phyloP scores from a whole-genome alignment of 2,888 invertebrate genomes.

The Chelonus formosanus region DNA sequence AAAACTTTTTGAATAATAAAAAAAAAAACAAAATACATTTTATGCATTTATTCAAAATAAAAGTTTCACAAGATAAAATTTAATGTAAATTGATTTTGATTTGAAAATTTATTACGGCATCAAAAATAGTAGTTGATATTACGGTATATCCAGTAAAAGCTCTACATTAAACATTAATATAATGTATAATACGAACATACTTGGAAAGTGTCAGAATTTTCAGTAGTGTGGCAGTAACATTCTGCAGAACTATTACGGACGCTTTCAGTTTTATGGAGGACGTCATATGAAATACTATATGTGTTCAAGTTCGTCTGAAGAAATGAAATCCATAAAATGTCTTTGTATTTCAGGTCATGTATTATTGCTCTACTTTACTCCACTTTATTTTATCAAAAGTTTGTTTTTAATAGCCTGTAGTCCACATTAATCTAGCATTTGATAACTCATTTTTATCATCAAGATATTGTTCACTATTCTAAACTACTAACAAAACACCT shows the following conservation, averaged over 20 bases:
- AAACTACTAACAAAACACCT: too few relatives aligned
- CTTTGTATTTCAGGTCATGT: slow-evolving; percentile 45
- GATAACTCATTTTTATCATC: too few relatives aligned
- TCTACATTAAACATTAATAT: slow-evolving; percentile 5
- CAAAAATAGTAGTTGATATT: slow-evolving; percentile 12
- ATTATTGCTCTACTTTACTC: slow-evolving; percentile 40
- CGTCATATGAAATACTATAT: slow-evolving; percentile 3
- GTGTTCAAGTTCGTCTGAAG: slow-evolving; percentile 12
- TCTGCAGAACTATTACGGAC: background rate
- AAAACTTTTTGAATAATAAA: too few relatives aligned
- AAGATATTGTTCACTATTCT: too few relatives aligned
- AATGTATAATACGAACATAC: slow-evolving; percentile 7
- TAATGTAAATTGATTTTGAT: slow-evolving; percentile 7
- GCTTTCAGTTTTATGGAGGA: slow-evolving; percentile 2
- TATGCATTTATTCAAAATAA: too few relatives aligned
- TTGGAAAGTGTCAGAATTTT: slow-evolving; percentile 3
- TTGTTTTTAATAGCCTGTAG: too few relatives aligned
- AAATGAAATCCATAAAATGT: slow-evolving; percentile 46
- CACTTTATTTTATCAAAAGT: too few relatives aligned
- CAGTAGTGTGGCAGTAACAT: slow-evolving; percentile 2
- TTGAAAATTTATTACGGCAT: slow-evolving; percentile 4
- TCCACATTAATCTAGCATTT: too few relatives aligned
- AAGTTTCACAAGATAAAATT: too few relatives aligned
- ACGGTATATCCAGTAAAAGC: background rate
- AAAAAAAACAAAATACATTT: too few relatives aligned